Conservation (phyloP, 2,888 invertebrate genomes). For the Pardosa pseudoannulata region DNA sequence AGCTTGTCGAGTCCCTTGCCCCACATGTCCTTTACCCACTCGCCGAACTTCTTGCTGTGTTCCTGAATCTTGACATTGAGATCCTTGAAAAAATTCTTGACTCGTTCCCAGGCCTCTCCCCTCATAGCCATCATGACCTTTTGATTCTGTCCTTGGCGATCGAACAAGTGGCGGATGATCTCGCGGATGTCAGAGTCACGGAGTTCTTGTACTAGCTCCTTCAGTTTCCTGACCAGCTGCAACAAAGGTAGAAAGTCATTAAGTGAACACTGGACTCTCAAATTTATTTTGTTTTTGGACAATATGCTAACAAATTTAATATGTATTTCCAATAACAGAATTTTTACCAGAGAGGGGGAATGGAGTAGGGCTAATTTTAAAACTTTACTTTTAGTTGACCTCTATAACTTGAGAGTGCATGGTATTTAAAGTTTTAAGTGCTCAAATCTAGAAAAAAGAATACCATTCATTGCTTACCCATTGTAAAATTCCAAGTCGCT, state of each 20-base stretch:
- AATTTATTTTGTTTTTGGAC: no score
- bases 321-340: no score
- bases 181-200: constrained; percentile 17
- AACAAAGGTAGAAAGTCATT: not conserved
- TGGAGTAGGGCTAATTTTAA: no score
- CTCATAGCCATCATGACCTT: not conserved
- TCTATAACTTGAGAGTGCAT: no score
- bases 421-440: no score
- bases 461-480: no score
- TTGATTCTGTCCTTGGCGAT: not conserved
- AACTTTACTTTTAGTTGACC: no score
- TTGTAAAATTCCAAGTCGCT: no score
- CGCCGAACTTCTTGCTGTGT: constrained; percentile 45
- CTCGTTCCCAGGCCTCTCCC: constrained; percentile 47
- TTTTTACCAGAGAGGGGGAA: no score
- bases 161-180: constrained; percentile 33
- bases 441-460: no score
- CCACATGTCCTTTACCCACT: constrained; percentile 60
- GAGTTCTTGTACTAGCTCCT: constrained; percentile 20
- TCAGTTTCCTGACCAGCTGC: constrained; percentile 37
- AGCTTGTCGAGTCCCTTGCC: constrained; percentile 52
- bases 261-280: no score
- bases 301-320: no score
- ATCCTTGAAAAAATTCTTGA: constrained; percentile 66
- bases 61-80: constrained; percentile 48